Conservation (phyloP, 2,888 invertebrate species). For the Allophyes oxyacanthae region DNA sequence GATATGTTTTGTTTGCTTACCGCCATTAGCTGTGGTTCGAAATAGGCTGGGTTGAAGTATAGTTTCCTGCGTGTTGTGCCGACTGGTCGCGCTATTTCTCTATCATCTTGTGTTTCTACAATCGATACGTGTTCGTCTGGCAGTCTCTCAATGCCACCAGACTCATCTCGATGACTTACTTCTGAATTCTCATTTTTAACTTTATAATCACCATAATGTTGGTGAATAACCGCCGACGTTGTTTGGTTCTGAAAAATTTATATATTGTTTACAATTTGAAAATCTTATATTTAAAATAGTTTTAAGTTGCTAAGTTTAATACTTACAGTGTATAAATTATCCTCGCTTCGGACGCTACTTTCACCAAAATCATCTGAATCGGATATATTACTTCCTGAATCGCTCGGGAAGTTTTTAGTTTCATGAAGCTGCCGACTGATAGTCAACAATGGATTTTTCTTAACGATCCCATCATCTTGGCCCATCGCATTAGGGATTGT, state of each 20-base stretch:
- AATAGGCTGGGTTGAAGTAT: conserved; percentile 97
- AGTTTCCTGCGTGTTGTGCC: conserved; percentile 94
- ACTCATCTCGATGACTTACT: conserved; percentile 85
- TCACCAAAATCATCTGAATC: conserved; percentile 91
- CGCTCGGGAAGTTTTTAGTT: conserved; percentile 75
- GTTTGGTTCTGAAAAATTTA: conserved; percentile 77
- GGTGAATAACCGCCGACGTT: conserved; percentile 93
- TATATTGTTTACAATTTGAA: background rate
- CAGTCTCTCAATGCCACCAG: conserved; percentile 91
- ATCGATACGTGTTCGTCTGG: conserved; percentile 96
- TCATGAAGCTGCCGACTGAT: conserved; percentile 91
- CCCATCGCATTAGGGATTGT: conserved; percentile 80
- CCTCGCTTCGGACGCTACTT: conserved; percentile 73
- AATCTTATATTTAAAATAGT: background rate
- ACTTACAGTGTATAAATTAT: conserved; percentile 76
- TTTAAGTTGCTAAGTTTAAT: background rate
- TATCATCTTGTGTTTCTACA: conserved; percentile 93
- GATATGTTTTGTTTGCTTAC: conserved; percentile 82
- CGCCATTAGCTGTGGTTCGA: conserved; percentile 95
- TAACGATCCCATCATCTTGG: conserved; percentile 92
- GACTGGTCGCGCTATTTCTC: conserved; percentile 91
- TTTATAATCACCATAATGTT: conserved; percentile 81
- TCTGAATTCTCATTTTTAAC: conserved; percentile 72
- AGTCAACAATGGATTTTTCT: conserved; percentile 92
- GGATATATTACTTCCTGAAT: conserved; percentile 90